These are phyloP conservation scores for Lepus americanus DNA, from an alignment of 2,113 vertebrate genomes.

Conservation along the genomic window DNA sequence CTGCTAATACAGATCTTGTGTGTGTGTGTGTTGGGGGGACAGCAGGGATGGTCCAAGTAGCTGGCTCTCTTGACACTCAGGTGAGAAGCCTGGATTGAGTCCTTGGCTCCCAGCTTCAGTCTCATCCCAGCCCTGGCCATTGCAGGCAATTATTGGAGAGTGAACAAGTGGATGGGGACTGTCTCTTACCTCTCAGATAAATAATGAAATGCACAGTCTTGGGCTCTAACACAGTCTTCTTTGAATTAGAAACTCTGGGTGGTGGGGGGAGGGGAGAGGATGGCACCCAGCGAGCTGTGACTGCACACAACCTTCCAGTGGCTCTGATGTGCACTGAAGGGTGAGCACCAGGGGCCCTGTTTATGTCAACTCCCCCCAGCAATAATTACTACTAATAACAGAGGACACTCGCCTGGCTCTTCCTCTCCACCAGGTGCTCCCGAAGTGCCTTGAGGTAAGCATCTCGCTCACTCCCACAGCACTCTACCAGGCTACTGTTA, in stretches of 20 bases:
- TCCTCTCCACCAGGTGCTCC: not conserved
- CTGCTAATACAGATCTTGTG: too few relatives aligned
- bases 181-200: too few relatives aligned
- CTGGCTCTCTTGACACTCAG: too few relatives aligned
- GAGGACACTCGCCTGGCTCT: not conserved
- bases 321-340: not conserved
- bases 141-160: too few relatives aligned
- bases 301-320: not conserved
- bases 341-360: not conserved
- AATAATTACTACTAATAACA: not conserved
- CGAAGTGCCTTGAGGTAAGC: not conserved
- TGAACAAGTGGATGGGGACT: too few relatives aligned
- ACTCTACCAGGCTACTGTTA: rapidly evolving
- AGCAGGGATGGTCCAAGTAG: too few relatives aligned
- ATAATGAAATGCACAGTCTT: not conserved
- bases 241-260: not conserved
- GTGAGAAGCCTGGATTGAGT: too few relatives aligned
- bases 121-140: too few relatives aligned
- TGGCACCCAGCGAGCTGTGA: too few relatives aligned
- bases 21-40: too few relatives aligned
- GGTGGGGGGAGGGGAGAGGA: too few relatives aligned
- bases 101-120: too few relatives aligned
- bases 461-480: not conserved
- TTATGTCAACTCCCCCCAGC: not conserved
- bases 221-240: not conserved